Base-by-base conservation (phyloP, 1,140 invertebrate species). In the Epicauta chinensis region DNA sequence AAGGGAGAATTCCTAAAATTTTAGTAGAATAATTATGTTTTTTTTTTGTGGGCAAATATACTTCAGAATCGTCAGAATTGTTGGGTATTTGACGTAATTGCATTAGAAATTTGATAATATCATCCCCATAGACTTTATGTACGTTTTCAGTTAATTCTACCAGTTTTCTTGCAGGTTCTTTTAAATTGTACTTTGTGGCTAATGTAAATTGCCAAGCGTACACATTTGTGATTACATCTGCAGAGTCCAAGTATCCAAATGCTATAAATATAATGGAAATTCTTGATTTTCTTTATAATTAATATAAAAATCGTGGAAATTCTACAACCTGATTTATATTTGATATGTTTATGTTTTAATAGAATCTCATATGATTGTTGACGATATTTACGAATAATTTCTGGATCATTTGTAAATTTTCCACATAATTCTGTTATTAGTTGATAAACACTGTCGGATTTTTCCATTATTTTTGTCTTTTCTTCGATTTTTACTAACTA, bases 181-280 rank as follows among this genome's bases (percentile, higher is more conserved):
- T 16, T 48, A 62, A 45, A 38, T 61, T 38, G 51, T 62, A 62
- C 12, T 62, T 32, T 35, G 57, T 55, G 23, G 23, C 52, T 13
- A 69, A 49, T n/a, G 49, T 52, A 45, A 55, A 65, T 42, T 65
- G 51, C 67, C 67, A 69, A 10, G 60, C 60, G 35, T 63, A 37
- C 32, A 69, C 59, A 41, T 65, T 63, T 30, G 61, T 52, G 7
- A 54, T 35, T 30, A 64, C 56, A 39, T 69, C 63, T 12, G 53
- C 52, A 17, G 51, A 55, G 46, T 61, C 52, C 15, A 61, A 48
- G 48, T 58, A 52, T 34, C 53, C 43, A 16, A 48, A 53, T 32
- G 44, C 59, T 62, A 13, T 47, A n/a, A n/a, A n/a, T n/a, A n/a
- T n/a, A n/a, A n/a, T 60, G 60, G 61, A 47, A 23, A n/a, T n/a